Evolutionary conservation across 2,888 invertebrate genomes (phyloP).

Genomic region (Orchesella flavescens): DNA sequence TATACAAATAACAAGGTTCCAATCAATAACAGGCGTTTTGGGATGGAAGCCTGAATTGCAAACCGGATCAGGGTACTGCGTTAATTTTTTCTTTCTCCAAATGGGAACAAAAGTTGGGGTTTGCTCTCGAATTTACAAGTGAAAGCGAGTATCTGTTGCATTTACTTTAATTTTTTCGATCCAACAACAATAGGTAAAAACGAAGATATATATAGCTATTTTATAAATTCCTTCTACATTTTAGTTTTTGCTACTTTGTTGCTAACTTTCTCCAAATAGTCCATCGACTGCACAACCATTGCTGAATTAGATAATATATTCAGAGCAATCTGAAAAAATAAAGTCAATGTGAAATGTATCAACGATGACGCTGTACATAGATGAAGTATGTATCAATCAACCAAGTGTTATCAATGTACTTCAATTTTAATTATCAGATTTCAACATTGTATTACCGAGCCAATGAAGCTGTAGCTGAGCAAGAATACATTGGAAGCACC

Average conservation of each 20-base stretch:
- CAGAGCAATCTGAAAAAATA: neutral
- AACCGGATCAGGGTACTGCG: neutral
- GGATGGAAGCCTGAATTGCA: too few relatives aligned
- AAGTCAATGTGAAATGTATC: neutral
- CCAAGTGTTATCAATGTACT: neutral
- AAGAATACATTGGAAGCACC: neutral
- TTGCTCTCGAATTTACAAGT: too few relatives aligned
- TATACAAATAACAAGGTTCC: too few relatives aligned
- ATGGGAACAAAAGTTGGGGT: neutral
- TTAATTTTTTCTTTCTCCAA: neutral
- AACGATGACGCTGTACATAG: too few relatives aligned
- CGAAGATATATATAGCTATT: too few relatives aligned
- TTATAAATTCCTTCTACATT: too few relatives aligned
- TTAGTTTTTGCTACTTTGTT: too few relatives aligned
- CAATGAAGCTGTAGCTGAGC: neutral
- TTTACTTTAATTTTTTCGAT: neutral
- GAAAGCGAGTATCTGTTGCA: neutral
- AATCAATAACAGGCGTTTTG: too few relatives aligned
- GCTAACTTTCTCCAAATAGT: neutral
- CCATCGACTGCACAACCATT: neutral
- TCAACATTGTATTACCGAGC: too few relatives aligned
- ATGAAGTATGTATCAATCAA: too few relatives aligned
- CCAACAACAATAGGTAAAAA: neutral
- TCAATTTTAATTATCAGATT: neutral
- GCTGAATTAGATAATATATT: neutral